phyloP scores from a whole-genome alignment of 2,113 vertebrate genomes.

The Megaceryle maxima region DNA sequence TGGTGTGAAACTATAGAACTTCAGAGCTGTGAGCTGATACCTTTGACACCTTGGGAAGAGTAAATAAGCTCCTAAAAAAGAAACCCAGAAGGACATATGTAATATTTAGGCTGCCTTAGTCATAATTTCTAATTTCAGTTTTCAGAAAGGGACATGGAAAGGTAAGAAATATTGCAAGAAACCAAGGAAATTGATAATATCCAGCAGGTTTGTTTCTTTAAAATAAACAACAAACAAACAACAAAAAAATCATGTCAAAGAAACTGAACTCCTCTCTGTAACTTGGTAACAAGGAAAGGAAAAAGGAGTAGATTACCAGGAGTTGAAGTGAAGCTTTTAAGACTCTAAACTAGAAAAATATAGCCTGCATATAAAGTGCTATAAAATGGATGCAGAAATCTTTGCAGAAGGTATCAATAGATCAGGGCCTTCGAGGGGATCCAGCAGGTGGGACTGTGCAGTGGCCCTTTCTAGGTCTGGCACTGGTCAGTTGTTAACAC shows the following conservation, averaged over 20 bases:
- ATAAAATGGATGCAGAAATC: background rate
- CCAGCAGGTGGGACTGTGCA: background rate
- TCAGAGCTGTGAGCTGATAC: conserved; percentile 31
- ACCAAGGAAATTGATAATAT: background rate
- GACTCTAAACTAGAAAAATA: background rate
- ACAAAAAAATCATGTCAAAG: background rate
- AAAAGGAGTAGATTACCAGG: rapidly evolving
- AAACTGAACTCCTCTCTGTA: background rate
- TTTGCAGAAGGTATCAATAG: rapidly evolving
- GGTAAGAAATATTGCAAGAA: background rate
- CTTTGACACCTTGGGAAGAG: conserved; percentile 28
- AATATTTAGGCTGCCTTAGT: background rate
- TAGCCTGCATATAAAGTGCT: background rate
- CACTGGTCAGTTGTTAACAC: background rate
- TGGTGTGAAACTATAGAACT: conserved; percentile 44
- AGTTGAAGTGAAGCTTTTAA: background rate
- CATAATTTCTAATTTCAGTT: background rate
- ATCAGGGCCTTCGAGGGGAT: background rate
- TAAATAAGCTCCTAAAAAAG: conserved; percentile 27
- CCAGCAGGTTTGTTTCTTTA: background rate
- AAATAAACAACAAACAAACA: too few species aligned
- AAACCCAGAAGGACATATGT: background rate
- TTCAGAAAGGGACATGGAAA: background rate
- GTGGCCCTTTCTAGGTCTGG: background rate
- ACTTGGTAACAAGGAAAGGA: background rate